Evolutionary conservation across 2,113 vertebrate species (phyloP), one percentile per base, ranked within the genome.

Genomic region (Alaudala cheleensis): DNA sequence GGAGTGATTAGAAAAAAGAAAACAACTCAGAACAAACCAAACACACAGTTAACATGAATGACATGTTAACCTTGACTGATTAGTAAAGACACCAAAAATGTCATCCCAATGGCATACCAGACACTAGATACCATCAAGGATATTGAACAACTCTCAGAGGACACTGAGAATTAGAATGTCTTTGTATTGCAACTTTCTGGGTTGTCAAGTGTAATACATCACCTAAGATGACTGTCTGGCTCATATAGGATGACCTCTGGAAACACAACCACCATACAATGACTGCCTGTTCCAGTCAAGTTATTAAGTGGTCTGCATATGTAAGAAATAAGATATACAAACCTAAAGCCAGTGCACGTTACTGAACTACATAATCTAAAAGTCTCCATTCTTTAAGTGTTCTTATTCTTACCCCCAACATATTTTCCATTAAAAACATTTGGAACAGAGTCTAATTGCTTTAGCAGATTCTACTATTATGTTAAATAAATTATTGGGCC

Each of bases 401-500:
- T 87, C 62, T 71, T 91, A 88, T 92, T 81, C 53, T 82, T 95
- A 80, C n/a, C 44, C 66, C 64, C 56, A 82, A 70, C 50, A 66
- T 92, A 94, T 87, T 97, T 97, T 96, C 93, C 90, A 88, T 82
- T 90, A 86, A 92, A 96, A 96, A 81, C 44, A 92, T 73, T 95
- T 96, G 88, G 74, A 97, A 81, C 40, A 93, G 61, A 89, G 79
- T 94, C 92, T 97, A 98, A 98, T 97, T 97, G 86, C 96, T 98
- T 98, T 97, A 97, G 92, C 98, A 98, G 98, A 96, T 96, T 95
- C 83, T 86, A 77, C 86, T 89, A 96, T 45, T 64, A 86, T 91
- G 95, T 96, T 93, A 96, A 92, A 96, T 92, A 97, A 97, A 94
- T 97, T 97, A 96, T 94, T 54, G 40, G 89, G 34, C 83, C 65